Base-by-base conservation (phyloP, 2,797 vertebrate genomes). In the Danio kyathit region DNA sequence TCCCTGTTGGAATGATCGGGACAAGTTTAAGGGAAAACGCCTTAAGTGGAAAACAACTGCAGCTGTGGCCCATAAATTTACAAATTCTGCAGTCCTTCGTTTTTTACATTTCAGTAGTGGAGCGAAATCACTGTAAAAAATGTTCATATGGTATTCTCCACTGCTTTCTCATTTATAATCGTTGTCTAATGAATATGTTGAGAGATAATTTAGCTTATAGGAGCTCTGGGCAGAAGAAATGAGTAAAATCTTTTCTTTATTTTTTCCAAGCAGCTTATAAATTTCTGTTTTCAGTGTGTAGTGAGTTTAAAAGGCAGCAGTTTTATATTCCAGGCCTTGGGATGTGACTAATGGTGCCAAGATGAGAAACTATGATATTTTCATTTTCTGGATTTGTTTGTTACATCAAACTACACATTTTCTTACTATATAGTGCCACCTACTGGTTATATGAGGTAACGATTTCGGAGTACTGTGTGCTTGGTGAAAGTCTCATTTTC, bases 371-470 rank as follows among this genome's bases (percentile, higher is more conserved):
- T 38, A 41, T 8, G 5, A 43, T 70, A 17, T 11, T 1, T 4
- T 63, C 7, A 16, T 40, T 69, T 70, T 43, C 40, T 54, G 7
- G 14, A 56, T 5, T 29, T 57, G 17, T 46, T 5, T 60, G 8
- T 54, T 13, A 52, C 11, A 11, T 29, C 4, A 29, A 21, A 67
- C 49, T 41, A 56, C 49, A 59, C 19, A 63, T 79, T 66, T 76
- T 66, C 80, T 84, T 79, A 76, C 74, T 49, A 61, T 79, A 85
- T 67, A 72, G 85, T 92, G 87, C 84, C 91, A 90, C 80, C 93
- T 89, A 82, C 71, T 89, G 92, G 87, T 85, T 60, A 74, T 70
- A 12, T 19, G 9, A 56, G 64, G 71, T 17, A 76, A 11, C 59
- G 10, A 13, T 65, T 66, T 56, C 1, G 2, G 0, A 43, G 21